These are phyloP conservation scores for Rhinichthys klamathensis DNA, from an alignment of 2,113 vertebrate species.

Conservation along the genomic window DNA sequence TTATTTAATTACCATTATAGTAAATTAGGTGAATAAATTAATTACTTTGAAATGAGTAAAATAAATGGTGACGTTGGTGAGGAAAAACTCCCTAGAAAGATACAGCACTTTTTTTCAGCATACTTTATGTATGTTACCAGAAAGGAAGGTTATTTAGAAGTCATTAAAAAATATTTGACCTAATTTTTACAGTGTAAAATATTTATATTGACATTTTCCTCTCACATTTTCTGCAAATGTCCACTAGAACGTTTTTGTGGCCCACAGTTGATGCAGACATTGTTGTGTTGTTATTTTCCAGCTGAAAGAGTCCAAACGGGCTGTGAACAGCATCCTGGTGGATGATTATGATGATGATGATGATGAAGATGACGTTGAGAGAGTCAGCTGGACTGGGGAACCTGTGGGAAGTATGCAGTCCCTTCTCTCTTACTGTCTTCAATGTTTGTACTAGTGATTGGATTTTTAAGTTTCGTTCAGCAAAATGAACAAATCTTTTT, in stretches of 20 bases:
- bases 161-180: neutral
- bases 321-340: slow-evolving; percentile 88
- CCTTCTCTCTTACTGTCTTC: neutral
- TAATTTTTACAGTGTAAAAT: neutral
- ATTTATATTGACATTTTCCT: neutral
- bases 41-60: neutral
- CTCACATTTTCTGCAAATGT: neutral
- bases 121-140: neutral
- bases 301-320: slow-evolving; percentile 90
- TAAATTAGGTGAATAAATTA: neutral
- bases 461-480: no score
- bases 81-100: neutral
- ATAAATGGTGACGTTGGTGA: neutral
- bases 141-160: neutral
- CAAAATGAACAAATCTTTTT: no score
- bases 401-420: slow-evolving; percentile 89
- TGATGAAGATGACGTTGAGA: slow-evolving; percentile 83
- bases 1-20: neutral
- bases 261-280: neutral
- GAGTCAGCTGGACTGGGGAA: slow-evolving; percentile 95
- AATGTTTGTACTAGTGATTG: neutral
- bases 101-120: neutral
- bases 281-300: slow-evolving; percentile 56
- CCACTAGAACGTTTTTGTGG: neutral
- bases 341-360: slow-evolving; percentile 86